phyloP scores from a whole-genome alignment of 2,113 vertebrate species.

The Seriola aureovittata region DNA sequence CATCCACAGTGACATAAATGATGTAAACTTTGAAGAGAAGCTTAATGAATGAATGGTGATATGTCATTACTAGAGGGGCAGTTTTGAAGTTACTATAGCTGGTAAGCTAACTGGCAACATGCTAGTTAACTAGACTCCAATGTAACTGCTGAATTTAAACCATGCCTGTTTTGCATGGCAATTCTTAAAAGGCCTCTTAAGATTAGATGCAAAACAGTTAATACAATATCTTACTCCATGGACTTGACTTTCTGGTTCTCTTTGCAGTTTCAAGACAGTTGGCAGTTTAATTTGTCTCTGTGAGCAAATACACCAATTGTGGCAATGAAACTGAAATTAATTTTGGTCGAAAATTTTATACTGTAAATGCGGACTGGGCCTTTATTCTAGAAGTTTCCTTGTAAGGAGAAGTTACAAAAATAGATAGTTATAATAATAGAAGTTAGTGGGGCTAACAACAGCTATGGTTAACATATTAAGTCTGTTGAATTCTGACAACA shows the following conservation, averaged over 20 bases:
- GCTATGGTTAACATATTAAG: background rate
- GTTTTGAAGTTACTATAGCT: no score
- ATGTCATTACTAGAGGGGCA: no score
- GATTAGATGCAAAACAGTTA: background rate
- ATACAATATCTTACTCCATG: background rate
- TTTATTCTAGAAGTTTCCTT: background rate
- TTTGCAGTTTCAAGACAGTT: background rate
- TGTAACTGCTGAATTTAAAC: background rate
- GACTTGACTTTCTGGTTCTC: background rate
- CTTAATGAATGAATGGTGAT: no score
- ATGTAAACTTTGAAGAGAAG: no score
- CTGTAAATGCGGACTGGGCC: background rate
- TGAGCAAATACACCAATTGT: background rate
- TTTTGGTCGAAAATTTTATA: background rate
- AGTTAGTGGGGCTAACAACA: background rate
- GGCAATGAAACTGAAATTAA: no score
- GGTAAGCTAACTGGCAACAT: no score
- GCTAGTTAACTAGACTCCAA: background rate
- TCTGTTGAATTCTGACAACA: background rate
- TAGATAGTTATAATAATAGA: background rate
- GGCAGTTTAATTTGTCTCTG: background rate
- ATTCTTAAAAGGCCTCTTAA: background rate
- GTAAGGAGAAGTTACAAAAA: background rate
- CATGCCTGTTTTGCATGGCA: no score
- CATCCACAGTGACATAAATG: background rate